Evolutionary conservation across 2,113 vertebrate genomes (phyloP), one percentile per base, ranked within the genome.

Genomic region (Pterocles gutturalis): DNA sequence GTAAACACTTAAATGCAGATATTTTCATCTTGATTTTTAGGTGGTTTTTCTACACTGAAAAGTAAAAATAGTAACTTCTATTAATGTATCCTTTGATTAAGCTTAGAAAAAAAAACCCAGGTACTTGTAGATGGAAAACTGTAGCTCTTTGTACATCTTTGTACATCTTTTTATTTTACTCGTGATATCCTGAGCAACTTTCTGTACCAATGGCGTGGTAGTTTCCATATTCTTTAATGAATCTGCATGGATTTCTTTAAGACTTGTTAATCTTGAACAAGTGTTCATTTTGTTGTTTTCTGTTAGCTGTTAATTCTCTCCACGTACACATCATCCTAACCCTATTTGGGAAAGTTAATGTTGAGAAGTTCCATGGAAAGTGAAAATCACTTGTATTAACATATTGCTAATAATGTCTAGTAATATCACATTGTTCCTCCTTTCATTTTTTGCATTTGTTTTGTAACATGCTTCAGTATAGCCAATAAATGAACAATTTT

Each of bases 291-390:
- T 62, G 24, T 48, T 57, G 19, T 60, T 83, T 70, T 57, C 25
- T 78, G 5, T 54, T 60, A 62, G 16, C 51, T 87, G 29, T 84
- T 36, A 18, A 16, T 91, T 86, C 65, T 72, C 11, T 69, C 34
- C 46, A 0, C 22, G 9, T 46, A 3, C 3, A 1, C 11, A 24
- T 86, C 28, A 67, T 71, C 12, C 18, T 48, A 25, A 57, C 6
- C 4, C 15, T 13, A 1, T 33, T 60, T 87, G 17, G 36, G 61
- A 67, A 75, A 48, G 38, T 36, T 46, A 19, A 18, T 51, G 11
- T 67, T 75, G 33, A 61, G 11, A 51, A 41, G 28, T 57, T 85
- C 18, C 13, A 13, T 1, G 48, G 69, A 66, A 29, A 43, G 6
- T 79, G 43, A 41, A 55, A 84, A 55, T 7, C 28, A 26, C 4